These are phyloP conservation scores for Cavia aperea DNA, from an alignment of 2,113 vertebrate genomes.

Conservation along the genomic window DNA sequence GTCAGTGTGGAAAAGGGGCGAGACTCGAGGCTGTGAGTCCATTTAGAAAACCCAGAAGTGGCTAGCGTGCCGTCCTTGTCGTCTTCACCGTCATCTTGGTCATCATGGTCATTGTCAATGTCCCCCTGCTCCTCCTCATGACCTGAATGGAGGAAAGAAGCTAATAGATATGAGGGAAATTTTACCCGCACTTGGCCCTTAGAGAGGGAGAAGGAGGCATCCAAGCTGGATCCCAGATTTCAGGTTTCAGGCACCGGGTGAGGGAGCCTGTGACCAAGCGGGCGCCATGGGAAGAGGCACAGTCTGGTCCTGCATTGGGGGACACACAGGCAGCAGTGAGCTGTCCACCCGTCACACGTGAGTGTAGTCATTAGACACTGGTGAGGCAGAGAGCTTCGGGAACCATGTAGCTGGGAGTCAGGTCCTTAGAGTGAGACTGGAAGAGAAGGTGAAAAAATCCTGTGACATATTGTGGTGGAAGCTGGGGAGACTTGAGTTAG, in stretches of 20 bases:
- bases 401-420: background rate
- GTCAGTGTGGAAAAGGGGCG: background rate
- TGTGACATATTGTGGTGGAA: background rate
- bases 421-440: background rate
- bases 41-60: background rate
- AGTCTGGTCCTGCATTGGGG: background rate
- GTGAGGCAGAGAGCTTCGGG: background rate
- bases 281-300: background rate
- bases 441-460: background rate
- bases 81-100: background rate
- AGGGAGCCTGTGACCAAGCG: background rate
- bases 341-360: background rate
- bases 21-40: background rate
- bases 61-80: background rate
- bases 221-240: background rate
- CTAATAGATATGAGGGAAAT: background rate
- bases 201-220: background rate
- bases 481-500: background rate
- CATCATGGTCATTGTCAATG: background rate
- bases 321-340: background rate
- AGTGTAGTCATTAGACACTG: background rate
- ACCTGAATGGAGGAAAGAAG: conserved; percentile 4
- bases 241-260: background rate
- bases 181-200: background rate
- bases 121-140: background rate